Evolutionary conservation across 2,888 invertebrate genomes (phyloP).

Genomic region (Galerucella calmariensis): DNA sequence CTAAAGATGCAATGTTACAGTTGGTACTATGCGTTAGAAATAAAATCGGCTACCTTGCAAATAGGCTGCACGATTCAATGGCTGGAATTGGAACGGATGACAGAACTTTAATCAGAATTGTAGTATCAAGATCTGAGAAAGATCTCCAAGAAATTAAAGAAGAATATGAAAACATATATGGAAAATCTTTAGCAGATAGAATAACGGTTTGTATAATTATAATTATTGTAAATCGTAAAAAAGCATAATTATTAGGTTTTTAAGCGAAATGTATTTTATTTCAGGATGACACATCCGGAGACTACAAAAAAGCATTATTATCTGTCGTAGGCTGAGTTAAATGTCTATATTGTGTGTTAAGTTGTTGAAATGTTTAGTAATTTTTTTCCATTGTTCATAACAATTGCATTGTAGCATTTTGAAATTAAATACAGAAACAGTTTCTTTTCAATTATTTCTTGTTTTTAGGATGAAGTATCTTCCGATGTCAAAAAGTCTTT

Average conservation of each 20-base stretch:
- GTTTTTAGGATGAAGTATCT: constrained; percentile 81
- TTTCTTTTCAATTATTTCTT: constrained; percentile 43
- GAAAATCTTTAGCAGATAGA: constrained; percentile 80
- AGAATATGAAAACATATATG: constrained; percentile 79
- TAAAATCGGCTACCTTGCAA: constrained; percentile 84
- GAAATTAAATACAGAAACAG: constrained; percentile 3
- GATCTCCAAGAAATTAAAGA: constrained; percentile 87
- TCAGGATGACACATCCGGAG: constrained; percentile 92
- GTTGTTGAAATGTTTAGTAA: constrained; percentile 18
- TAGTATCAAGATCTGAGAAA: constrained; percentile 85
- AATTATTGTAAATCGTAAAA: no score
- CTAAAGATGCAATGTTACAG: constrained; percentile 80
- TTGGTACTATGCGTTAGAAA: constrained; percentile 79
- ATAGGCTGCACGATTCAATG: constrained; percentile 87
- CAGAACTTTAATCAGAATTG: constrained; percentile 83
- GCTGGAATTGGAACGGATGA: constrained; percentile 91
- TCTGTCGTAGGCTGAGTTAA: constrained; percentile 71
- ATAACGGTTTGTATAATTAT: constrained; percentile 72
- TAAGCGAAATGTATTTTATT: constrained; percentile 60
- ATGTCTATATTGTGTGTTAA: constrained; percentile 11
- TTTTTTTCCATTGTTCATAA: constrained; percentile 1
- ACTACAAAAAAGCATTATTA: constrained; percentile 91
- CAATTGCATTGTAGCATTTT: not conserved
- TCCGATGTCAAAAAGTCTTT: constrained; percentile 88
- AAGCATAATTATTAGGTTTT: no score